A percentile compares a stretch with the other conserved stretches of the same genome.
Conservation (phyloP, 1,140 invertebrate species). For the Drosophila pseudoobscura region DNA sequence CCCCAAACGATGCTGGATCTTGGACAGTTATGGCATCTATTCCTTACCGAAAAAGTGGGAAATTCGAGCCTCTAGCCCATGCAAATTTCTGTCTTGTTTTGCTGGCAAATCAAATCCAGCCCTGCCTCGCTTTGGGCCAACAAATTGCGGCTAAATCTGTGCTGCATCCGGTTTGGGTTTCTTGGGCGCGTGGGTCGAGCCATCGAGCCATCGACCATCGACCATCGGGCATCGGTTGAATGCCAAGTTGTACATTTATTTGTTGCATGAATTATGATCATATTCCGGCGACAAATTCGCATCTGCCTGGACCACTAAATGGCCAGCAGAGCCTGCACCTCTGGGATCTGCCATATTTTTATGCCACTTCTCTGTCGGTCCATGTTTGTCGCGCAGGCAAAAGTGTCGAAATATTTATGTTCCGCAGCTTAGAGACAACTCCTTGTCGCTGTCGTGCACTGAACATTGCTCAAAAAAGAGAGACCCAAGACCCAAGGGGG, state of each 20-base stretch:
- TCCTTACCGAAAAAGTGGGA: too few relatives aligned
- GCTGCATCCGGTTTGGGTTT: slow-evolving; percentile 43
- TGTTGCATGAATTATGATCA: slow-evolving; percentile 82
- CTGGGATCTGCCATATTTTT: slow-evolving; percentile 72
- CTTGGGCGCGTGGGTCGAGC: slow-evolving; percentile 47
- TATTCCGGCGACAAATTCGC: slow-evolving; percentile 69
- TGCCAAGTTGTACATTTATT: slow-evolving; percentile 64
- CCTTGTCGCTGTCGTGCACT: slow-evolving; percentile 67
- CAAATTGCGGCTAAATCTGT: slow-evolving; percentile 38
- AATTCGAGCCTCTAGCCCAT: too few relatives aligned
- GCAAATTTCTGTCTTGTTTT: neutral
- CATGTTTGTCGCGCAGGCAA: slow-evolving; percentile 74
- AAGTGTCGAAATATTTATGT: slow-evolving; percentile 82
- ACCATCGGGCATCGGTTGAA: slow-evolving; percentile 7
- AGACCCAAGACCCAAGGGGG: too few relatives aligned
- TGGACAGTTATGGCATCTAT: too few relatives aligned
- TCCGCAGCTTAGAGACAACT: slow-evolving; percentile 65
- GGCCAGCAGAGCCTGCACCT: slow-evolving; percentile 46
- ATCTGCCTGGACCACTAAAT: slow-evolving; percentile 54
- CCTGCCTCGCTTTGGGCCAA: slow-evolving; percentile 12
- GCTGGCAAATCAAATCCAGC: slow-evolving; percentile 17
- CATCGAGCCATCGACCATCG: slow-evolving; percentile 8
- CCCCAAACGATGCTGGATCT: too few relatives aligned
- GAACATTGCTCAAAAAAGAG: slow-evolving; percentile 66
- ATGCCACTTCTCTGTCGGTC: slow-evolving; percentile 65